Evolutionary conservation across 2,888 invertebrate genomes (phyloP), one percentile per base, ranked within the genome.

Genomic region (Microlaimidae sp.): DNA sequence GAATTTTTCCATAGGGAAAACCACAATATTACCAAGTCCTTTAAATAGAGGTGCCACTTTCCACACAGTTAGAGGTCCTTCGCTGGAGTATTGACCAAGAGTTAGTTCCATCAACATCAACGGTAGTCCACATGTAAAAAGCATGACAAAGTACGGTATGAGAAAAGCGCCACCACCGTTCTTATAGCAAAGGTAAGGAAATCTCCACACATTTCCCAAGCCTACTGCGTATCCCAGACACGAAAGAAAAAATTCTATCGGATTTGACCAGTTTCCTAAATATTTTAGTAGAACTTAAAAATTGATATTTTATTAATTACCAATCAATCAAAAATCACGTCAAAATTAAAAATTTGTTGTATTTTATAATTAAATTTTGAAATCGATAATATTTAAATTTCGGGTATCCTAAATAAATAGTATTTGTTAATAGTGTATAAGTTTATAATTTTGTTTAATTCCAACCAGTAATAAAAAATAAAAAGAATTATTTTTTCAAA

Each of bases 191-290:
- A 69, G 60, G 58, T 79, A 79, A 1, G 78, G 78, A 66, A 79
- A 78, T 57, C 78, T 52, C 66, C 68, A 67, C 23, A 69, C 64
- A 55, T 79, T 79, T 32, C 79, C 79, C n/a, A 79, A 67, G 1
- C 79, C 78, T 45, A 79, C 77, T 10, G 78, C 77, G 41, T 43
- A 3, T 29, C 78, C 77, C 19, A 79, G 73, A 52, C 77, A 77
- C 2, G 77, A 76, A 1, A 78, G 66, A 27, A 78, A 71, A 61
- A 78, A 78, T 62, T 78, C 78, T 46, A 77, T 61, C 56, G 70
- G 67, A 49, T 74, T 74, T 56, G 68, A 67, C 73, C 73, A 74
- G 61, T 70, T 71, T 4, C n/a, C n/a, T n/a, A n/a, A n/a, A n/a
- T n/a, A n/a, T n/a, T n/a, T n/a, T n/a, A n/a, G n/a, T n/a, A n/a